phyloP scores from a whole-genome alignment of 2,888 invertebrate species.

The Lasioglossum leucozonium region DNA sequence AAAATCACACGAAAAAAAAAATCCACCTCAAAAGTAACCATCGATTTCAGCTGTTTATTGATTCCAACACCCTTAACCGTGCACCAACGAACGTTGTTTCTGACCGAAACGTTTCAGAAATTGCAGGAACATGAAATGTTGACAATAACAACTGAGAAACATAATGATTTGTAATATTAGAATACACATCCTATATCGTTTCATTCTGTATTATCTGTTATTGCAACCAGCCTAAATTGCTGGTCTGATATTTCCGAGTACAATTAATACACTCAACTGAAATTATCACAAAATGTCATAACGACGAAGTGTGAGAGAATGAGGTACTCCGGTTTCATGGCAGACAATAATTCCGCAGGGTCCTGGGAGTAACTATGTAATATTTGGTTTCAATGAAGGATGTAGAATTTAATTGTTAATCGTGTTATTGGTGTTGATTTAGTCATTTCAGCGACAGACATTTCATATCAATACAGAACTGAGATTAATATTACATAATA shows the following conservation, averaged over 20 bases:
- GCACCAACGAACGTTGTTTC: neutral
- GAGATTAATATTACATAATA: neutral
- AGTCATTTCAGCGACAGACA: neutral
- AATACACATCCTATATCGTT: neutral
- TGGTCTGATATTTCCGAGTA: neutral
- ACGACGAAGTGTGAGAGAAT: neutral
- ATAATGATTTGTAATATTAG: neutral
- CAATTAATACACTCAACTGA: neutral
- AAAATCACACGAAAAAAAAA: too few relatives aligned
- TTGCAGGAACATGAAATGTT: neutral
- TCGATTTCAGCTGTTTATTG: neutral
- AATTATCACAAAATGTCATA: slow-evolving; percentile 15
- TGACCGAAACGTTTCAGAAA: neutral
- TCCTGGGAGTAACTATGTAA: neutral
- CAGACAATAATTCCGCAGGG: slow-evolving; percentile 11
- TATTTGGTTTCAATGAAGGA: neutral
- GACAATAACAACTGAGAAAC: neutral
- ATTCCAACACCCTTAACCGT: neutral
- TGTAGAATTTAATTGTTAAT: neutral
- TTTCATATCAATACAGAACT: neutral
- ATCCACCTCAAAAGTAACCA: neutral
- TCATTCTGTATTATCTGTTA: neutral
- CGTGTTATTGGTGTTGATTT: neutral
- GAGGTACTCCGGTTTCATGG: slow-evolving; percentile 11
- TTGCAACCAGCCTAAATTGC: neutral